Evolutionary conservation across 2,888 invertebrate genomes (phyloP).

Genomic region (Chrysopilus asiliformis): DNA sequence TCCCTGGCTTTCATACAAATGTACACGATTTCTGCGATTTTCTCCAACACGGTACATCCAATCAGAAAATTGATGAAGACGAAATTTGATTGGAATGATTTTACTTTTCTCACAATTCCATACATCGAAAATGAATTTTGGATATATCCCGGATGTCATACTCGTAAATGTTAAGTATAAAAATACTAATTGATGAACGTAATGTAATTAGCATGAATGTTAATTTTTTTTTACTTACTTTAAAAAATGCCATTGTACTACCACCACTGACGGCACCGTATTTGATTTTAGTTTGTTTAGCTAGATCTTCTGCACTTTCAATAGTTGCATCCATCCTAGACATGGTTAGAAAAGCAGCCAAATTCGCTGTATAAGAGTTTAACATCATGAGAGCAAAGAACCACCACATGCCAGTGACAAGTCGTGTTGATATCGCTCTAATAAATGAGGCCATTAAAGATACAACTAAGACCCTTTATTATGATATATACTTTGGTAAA

Average conservation of each 20-base stretch:
- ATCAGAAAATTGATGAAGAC: too few relatives aligned
- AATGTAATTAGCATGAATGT: too few relatives aligned
- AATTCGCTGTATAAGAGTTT: conserved; percentile 83
- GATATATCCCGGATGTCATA: too few relatives aligned
- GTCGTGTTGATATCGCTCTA: conserved; percentile 63
- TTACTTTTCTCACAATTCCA: too few relatives aligned
- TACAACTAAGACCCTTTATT: not conserved
- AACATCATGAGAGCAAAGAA: conserved; percentile 71
- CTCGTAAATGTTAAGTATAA: too few relatives aligned
- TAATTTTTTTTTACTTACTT: too few relatives aligned
- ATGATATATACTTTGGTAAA: conserved; percentile 58
- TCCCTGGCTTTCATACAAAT: too few relatives aligned
- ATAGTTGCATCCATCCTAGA: conserved; percentile 82
- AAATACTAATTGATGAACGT: too few relatives aligned
- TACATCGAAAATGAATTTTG: too few relatives aligned
- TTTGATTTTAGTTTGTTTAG: conserved; percentile 84
- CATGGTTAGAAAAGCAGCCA: conserved; percentile 88
- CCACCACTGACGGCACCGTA: conserved; percentile 84
- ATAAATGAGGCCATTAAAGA: conserved; percentile 14
- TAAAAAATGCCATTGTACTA: conserved; percentile 83
- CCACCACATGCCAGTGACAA: conserved; percentile 70
- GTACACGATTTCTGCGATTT: too few relatives aligned
- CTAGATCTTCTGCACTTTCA: conserved; percentile 78
- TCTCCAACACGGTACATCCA: too few relatives aligned
- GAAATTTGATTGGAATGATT: too few relatives aligned